phyloP scores from a whole-genome alignment of 64 coral and sea anemone species.

The Montipora capricornis region DNA sequence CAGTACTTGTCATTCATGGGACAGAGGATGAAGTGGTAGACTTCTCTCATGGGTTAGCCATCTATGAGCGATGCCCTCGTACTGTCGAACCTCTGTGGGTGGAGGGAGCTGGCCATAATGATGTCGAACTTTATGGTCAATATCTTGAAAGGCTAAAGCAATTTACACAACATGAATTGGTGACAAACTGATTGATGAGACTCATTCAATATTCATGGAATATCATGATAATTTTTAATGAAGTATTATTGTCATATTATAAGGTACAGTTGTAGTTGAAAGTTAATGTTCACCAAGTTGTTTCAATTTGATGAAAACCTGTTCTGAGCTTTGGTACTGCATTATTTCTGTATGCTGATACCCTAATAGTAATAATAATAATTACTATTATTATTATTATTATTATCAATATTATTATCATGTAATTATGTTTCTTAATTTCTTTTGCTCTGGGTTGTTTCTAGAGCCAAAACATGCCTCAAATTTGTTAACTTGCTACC shows the following conservation, averaged over 20 bases:
- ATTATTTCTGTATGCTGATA: not conserved
- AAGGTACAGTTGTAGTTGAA: not conserved
- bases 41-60: constrained; percentile 98
- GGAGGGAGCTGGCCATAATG: constrained; percentile 98
- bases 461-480: too few species aligned
- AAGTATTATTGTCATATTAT: not conserved
- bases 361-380: too few species aligned
- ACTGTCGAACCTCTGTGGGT: constrained; percentile 97
- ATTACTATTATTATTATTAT: too few species aligned
- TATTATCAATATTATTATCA: too few species aligned
- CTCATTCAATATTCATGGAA: not conserved
- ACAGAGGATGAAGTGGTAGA: constrained; percentile 99
- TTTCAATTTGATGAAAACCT: not conserved
- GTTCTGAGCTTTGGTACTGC: not conserved
- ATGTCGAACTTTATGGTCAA: constrained; percentile 99
- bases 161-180: constrained; percentile 98
- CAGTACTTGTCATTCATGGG: constrained; percentile 97
- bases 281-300: not conserved
- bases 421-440: too few species aligned
- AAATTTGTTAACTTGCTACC: too few species aligned
- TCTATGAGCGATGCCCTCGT: constrained; percentile 96
- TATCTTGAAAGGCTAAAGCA: constrained; percentile 97
- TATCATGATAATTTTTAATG: not conserved
- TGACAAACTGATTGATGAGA: constrained; percentile 76
- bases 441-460: too few species aligned